Percentiles rank a stretch among this genome's conserved stretches.
These are phyloP conservation scores for Propithecus deckenii DNA, from an alignment of 2,797 vertebrate species.

Conservation along the genomic window DNA sequence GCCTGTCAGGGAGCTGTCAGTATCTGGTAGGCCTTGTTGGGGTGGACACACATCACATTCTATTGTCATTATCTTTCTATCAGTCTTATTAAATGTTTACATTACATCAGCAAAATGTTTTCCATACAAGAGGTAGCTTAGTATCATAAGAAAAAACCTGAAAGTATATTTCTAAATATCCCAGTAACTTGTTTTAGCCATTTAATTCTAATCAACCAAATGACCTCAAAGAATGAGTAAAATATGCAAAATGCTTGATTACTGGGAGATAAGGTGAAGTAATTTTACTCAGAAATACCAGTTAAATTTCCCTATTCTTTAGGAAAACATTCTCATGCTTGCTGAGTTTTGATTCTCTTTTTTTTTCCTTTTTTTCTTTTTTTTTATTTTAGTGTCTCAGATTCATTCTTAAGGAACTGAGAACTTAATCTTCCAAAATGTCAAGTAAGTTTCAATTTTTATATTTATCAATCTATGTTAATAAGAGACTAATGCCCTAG, in stretches of 20 bases:
- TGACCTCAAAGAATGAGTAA: constrained; percentile 47
- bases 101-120: constrained; percentile 61
- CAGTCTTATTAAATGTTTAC: constrained; percentile 50
- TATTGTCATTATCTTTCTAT: constrained; percentile 43
- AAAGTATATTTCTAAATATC: constrained; percentile 57
- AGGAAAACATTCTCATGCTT: constrained; percentile 72
- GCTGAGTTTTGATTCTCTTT: constrained; percentile 80
- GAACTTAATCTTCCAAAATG: constrained; percentile 90
- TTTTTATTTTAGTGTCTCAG: constrained; percentile 87
- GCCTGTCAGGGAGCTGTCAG: neutral
- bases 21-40: constrained; percentile 45
- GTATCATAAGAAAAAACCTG: constrained; percentile 31
- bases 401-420: constrained; percentile 88
- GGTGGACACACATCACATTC: constrained; percentile 47
- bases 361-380: constrained; percentile 75
- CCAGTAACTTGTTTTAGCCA: constrained; percentile 25
- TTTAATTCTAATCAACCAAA: constrained; percentile 59
- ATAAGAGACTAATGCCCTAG: constrained; percentile 81
- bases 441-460: constrained; percentile 93
- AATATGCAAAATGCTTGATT: constrained; percentile 60
- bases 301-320: constrained; percentile 73
- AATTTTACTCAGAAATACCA: constrained; percentile 71
- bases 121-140: constrained; percentile 36
- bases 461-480: constrained; percentile 80
- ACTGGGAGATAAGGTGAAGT: constrained; percentile 50